A percentile compares a stretch with the other conserved stretches of the same genome.
Evolutionary conservation across 2,888 invertebrate species (phyloP).

Genomic region (Drosophila paracracens): DNA sequence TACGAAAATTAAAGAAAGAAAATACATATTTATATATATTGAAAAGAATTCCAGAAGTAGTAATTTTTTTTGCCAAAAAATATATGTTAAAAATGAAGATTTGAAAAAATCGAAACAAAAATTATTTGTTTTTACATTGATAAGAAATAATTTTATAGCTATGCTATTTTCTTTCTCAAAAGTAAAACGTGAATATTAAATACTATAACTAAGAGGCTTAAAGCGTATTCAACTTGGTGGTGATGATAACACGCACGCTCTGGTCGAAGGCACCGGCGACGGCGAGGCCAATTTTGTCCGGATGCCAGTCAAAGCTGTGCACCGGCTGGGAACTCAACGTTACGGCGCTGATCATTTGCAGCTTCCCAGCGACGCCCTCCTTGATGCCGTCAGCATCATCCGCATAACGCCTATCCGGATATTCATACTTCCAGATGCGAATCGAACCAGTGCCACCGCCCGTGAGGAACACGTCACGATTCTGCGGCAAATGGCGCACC

Average conservation of each 20-base stretch:
- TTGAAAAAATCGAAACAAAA: too few species aligned
- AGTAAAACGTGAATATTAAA: conserved; percentile 19
- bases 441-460: conserved; percentile 96
- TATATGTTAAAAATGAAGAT: background rate
- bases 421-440: conserved; percentile 97
- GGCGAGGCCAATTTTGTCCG: conserved; percentile 94
- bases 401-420: conserved; percentile 91
- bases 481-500: conserved; percentile 95
- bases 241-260: conserved; percentile 92
- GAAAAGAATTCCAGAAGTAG: background rate
- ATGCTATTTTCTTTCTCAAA: background rate
- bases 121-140: too few species aligned
- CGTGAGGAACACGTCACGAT: conserved; percentile 96
- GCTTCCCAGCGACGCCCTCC: conserved; percentile 91
- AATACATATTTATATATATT: background rate
- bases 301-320: conserved; percentile 95
- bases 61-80: background rate
- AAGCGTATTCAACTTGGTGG: conserved; percentile 93
- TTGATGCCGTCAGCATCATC: conserved; percentile 90
- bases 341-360: conserved; percentile 92
- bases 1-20: background rate
- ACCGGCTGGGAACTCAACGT: conserved; percentile 95
- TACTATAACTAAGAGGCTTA: conserved; percentile 28
- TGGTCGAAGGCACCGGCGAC: conserved; percentile 97
- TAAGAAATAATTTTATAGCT: background rate